Evolutionary conservation across 1,140 invertebrate genomes (phyloP).

Genomic region (Spodoptera frugiperda): DNA sequence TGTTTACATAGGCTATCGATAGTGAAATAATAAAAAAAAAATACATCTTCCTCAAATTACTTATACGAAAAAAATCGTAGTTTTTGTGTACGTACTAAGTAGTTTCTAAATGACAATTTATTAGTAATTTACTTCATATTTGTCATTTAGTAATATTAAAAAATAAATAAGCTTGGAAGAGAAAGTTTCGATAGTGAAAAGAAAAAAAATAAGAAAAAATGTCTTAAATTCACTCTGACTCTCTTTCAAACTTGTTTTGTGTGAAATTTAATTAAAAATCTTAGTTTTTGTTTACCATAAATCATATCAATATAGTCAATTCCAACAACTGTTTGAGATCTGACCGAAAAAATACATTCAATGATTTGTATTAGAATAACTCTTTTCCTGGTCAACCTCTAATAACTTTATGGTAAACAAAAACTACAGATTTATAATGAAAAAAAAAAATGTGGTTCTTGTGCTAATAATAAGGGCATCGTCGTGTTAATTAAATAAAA

Average conservation of each 20-base stretch:
- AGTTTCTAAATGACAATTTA: conserved; percentile 12
- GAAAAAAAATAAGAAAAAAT: too few species aligned
- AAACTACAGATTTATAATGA: not conserved
- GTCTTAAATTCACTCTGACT: too few species aligned
- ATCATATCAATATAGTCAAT: too few species aligned
- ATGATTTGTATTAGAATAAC: too few species aligned
- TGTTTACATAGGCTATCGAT: conserved; percentile 22
- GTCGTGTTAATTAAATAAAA: not conserved
- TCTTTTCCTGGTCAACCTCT: not conserved
- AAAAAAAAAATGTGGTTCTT: conserved; percentile 31
- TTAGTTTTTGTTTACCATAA: too few species aligned
- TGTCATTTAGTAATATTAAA: conserved; percentile 19
- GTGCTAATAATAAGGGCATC: conserved; percentile 37
- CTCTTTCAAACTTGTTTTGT: not conserved
- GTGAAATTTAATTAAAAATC: not conserved
- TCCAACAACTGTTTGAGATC: too few species aligned
- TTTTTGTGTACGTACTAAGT: not conserved
- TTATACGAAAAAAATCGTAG: not conserved
- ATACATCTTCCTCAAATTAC: conserved; percentile 3
- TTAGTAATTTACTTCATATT: not conserved
- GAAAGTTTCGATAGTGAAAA: too few species aligned
- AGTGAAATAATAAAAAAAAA: conserved; percentile 4
- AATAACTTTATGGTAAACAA: not conserved
- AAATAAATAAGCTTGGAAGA: not conserved
- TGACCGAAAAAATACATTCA: too few species aligned